A percentile compares a stretch with the other conserved stretches of the same genome.
Conservation (phyloP, 2,113 vertebrate genomes). For the Maylandia zebra region DNA sequence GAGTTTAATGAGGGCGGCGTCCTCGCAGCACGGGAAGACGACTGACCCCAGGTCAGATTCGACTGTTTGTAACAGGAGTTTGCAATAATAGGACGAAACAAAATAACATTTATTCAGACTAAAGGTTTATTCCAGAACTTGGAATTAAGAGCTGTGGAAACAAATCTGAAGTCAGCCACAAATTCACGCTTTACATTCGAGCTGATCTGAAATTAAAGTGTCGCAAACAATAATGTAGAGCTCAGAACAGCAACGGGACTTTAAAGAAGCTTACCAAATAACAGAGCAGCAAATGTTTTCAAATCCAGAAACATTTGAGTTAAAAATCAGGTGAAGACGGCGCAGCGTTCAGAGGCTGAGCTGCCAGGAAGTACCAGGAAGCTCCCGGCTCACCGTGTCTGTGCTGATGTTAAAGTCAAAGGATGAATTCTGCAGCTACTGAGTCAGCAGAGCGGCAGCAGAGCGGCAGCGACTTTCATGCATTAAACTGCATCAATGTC, state of each 20-base stretch:
- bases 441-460: neutral
- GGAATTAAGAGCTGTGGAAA: neutral
- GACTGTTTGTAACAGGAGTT: neutral
- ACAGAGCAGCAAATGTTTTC: neutral
- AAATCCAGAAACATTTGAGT: neutral
- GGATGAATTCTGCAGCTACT: neutral
- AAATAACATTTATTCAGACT: neutral
- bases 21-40: neutral
- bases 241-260: neutral
- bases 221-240: fast-evolving
- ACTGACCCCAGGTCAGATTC: neutral
- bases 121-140: neutral
- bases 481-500: neutral
- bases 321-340: neutral
- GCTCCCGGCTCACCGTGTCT: neutral
- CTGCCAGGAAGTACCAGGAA: neutral
- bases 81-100: neutral
- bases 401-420: neutral
- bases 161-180: neutral
- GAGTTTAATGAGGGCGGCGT: neutral
- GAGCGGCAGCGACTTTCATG: neutral
- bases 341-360: neutral
- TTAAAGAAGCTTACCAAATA: neutral
- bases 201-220: neutral
- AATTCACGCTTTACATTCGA: neutral